Base-by-base conservation (phyloP, 2,113 vertebrate species). In the Scatophagus argus region DNA sequence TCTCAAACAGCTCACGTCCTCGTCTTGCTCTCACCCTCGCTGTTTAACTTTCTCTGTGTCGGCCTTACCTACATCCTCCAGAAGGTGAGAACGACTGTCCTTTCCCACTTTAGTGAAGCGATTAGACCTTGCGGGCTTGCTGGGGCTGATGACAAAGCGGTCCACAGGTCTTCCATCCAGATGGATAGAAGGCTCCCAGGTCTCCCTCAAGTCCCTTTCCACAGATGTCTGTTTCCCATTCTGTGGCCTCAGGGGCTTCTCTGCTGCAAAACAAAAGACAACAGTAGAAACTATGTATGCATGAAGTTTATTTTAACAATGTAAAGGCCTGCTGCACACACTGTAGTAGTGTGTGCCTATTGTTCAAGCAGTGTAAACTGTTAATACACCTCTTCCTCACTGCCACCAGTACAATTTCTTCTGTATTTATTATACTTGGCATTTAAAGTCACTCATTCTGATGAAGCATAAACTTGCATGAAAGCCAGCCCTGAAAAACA, bases 61-160 rank as follows among this genome's bases (percentile, higher is more conserved):
- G 56, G 44, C 82, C 94, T 95, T 93, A 96, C 93, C 94, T 88
- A 96, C 79, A 21, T 95, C 93, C 93, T 95, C 91, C 82, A 94
- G 80, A 79, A 93, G 82, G 75, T 93, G 89, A 19, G 91, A 85
- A 23, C 85, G 87, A 14, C 85, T 93, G 77, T 93, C 88, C 58
- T 91, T 94, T 80, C 92, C 93, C 54, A 59, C 88, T 31, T 87
- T 94, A 59, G 94, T 63, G 81, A 93, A 93, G 62, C 92, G 94
- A 74, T 97, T 91, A 44, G 89, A 91, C 91, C 94, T 93, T 64
- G 94, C 82, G 60, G 95, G 94, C 90, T 95, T 95, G 89, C 91
- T 95, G 62, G 94, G 89, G 90, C 91, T 93, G 79, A 96, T 88
- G 74, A 82, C 93, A 76, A 94, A 96, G 77, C 87, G 61, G 44